Percentiles rank a stretch among this genome's conserved stretches.
Evolutionary conservation across 2,888 invertebrate genomes (phyloP).

Genomic region (Philaethria dido): DNA sequence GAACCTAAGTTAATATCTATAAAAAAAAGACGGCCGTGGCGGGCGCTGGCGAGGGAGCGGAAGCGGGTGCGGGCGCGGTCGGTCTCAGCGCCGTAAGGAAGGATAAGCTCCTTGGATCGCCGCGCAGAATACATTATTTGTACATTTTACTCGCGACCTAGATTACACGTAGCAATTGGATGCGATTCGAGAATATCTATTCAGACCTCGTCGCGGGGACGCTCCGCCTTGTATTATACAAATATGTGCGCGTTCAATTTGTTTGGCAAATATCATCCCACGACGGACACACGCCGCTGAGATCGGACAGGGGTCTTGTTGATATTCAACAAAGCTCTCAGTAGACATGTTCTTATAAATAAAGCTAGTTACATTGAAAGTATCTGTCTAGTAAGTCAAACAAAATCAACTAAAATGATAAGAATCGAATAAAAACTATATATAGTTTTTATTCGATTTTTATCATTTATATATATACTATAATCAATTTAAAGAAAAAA

Average conservation of each 20-base stretch:
- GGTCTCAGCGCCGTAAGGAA: slow-evolving; percentile 16
- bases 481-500: no score
- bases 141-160: slow-evolving; percentile 36
- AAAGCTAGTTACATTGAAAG: background rate
- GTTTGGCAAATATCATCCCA: slow-evolving; percentile 7
- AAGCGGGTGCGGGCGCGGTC: background rate
- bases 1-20: background rate
- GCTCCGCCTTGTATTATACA: slow-evolving; percentile 1
- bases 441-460: no score
- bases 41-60: background rate
- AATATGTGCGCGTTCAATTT: slow-evolving; percentile 13
- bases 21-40: no score
- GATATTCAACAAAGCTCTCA: background rate
- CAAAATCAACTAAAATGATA: background rate
- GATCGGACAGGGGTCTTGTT: background rate
- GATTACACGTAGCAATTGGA: slow-evolving; percentile 33
- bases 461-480: no score
- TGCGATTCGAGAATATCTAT: slow-evolving; percentile 33
- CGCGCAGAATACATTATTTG: slow-evolving; percentile 38
- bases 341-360: background rate
- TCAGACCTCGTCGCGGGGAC: slow-evolving; percentile 28
- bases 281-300: background rate
- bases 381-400: background rate
- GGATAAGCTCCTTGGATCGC: slow-evolving; percentile 35
- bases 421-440: background rate